Evolutionary conservation across 1,140 invertebrate genomes (phyloP), one percentile per base, ranked within the genome.

Genomic region (Caenorhabditis remanei): DNA sequence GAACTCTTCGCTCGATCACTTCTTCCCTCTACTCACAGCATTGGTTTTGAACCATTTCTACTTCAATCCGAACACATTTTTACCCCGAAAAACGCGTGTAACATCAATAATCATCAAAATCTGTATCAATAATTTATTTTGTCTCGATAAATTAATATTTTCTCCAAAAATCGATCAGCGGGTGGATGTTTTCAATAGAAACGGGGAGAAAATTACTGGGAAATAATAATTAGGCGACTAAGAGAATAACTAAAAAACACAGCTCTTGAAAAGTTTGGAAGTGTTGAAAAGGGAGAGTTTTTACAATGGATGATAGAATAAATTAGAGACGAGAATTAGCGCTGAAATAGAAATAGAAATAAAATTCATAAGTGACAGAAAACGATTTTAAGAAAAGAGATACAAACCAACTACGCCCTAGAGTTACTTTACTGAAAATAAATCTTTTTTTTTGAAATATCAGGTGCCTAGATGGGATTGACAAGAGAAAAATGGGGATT

Each of bases 1-100:
- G 97, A 98, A 93, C 91, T 98, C 61, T 98, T 97, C 94, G 96
- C 96, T 2, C 94, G 97, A 86, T 96, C 96, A 92, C 94, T 98
- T 67, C 93, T 96, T 56, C 96, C 97, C 46, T 58, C 84, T 6
- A 85, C 83, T 40, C 79, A 75, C 14, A 84, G 90, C 9, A 79
- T 90, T 53, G 90, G 90, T 9, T 85, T 71, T 58, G 87, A 87
- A 56, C 82, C 87, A 43, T 46, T 85, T 21, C 40, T 87, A 21
- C 50, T 87, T 4, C 85, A 87, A 67, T 79, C 71, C 14, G 71
- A 79, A 24, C 43, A 79, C 53, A n/a, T 79, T 79, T 79, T 50
- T 24, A 79, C 13, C 2, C 46, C 32, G 24, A 46, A 50, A 21
- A 79, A 32, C 21, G 4, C 7, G 2, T 67, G 63, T 40, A 67